Base-by-base conservation (phyloP, 92 coral and sea anemone genomes). In the Siderastrea radians region DNA sequence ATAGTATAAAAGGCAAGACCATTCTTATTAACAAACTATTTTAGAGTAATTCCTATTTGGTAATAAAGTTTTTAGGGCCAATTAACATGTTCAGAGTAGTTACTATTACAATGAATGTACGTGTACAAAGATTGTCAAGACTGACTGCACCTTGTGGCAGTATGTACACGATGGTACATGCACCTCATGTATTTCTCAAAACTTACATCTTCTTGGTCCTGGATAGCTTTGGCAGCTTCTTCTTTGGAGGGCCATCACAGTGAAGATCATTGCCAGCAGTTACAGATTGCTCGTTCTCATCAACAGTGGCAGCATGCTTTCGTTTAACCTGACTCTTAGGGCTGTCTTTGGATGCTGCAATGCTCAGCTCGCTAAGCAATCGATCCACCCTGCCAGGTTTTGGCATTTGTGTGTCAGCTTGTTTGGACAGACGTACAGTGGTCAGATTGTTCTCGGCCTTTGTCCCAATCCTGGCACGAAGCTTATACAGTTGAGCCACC, bases 351-450 rank as follows among this genome's bases (percentile, higher is more conserved):
- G 87, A 72, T 75, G 96, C 94, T 1, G 95, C 93, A 77, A 92
- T 93, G 73, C 97, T 94, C 75, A 97, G 87, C 49, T 89, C 71
- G 57, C 98, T 94, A 68, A 97, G 87, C 57, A 97, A 90, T 8
- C 83, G 72, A 64, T 97, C 99, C 45, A 94, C 93, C 80, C 90
- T 92, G 7, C 99, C 99, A 2, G 97, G 92, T 69, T 84, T 92
- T 8, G 99, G 99, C 86, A 96, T 91, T 73, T 80, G 84, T 16
- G 96, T 92, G 53, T 84, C 94, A 1, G 92, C 82, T 49, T 74
- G 87, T 82, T 97, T 97, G 54, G 95, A 88, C 84, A 97, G 90
- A 64, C 86, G 78, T 17, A 97, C 88, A n/a, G 98, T 96, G 3
- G 98, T 88, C 44, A 91, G 92, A 78, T 69, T 93, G 66, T 88